Percentiles rank a stretch among this genome's conserved stretches.
Conservation (phyloP, 2,113 vertebrate species). For the Ciconia boyciana region DNA sequence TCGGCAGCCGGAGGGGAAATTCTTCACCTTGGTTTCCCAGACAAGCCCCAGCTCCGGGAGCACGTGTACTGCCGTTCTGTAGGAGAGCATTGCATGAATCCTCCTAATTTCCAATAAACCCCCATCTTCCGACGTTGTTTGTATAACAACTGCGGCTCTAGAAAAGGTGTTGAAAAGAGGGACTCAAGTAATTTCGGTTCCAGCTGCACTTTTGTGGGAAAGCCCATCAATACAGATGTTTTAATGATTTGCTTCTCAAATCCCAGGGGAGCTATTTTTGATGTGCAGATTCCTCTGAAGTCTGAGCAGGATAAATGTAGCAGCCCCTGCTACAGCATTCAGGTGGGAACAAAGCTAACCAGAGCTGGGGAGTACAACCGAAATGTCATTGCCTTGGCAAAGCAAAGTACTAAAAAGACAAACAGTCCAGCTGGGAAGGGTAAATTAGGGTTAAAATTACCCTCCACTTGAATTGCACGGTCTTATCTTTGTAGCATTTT, state of each 20-base stretch:
- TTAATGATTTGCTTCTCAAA: background rate
- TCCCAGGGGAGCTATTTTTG: background rate
- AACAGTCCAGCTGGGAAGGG: background rate
- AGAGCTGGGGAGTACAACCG: background rate
- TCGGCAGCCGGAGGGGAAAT: background rate
- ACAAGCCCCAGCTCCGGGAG: background rate
- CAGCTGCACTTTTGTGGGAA: background rate
- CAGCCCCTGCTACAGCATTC: background rate
- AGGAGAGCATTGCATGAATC: background rate
- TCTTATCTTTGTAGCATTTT: background rate
- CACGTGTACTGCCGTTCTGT: accelerated
- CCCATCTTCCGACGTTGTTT: too few relatives aligned
- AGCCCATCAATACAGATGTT: background rate
- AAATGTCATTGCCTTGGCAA: background rate
- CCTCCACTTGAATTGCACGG: accelerated
- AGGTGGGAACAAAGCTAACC: background rate
- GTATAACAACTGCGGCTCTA: background rate
- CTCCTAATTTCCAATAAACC: background rate
- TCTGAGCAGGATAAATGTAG: background rate
- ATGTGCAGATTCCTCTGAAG: background rate
- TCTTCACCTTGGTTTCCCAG: background rate
- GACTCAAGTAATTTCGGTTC: background rate
- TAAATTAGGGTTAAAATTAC: background rate
- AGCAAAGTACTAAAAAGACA: background rate
- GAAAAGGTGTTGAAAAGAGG: background rate